Evolutionary conservation across 2,888 invertebrate genomes (phyloP), one percentile per base, ranked within the genome.

Genomic region (Aleiodes testaceus): DNA sequence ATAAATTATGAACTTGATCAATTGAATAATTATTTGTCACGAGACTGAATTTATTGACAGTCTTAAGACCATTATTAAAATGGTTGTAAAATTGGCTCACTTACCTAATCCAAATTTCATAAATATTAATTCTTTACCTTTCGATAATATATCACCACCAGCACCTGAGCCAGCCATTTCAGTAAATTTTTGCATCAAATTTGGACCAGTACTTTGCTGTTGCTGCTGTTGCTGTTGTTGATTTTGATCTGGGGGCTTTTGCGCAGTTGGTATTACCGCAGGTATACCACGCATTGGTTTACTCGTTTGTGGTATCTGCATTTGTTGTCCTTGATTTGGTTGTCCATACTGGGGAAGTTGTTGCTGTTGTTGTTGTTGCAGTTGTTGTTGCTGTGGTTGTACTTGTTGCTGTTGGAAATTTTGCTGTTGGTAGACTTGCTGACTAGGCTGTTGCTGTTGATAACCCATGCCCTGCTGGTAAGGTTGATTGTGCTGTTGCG

Each of bases 71-170:
- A 59, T 59, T 59, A 59, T 44, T 20, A 63, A 9, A 45, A 44
- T 63, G 26, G 63, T 66, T 49, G 18, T 66, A 70, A 9, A 14
- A 66, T 70, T 68, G 72, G 75, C 79, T 87, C 87, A 88, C 85
- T 88, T 88, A 84, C 95, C 94, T 81, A 96, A 91, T 79, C 96
- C 96, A 88, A 97, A 97, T 89, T 95, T 95, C 93, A 96, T 96
- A 89, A 97, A 96, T 88, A 96, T 95, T 79, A 96, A 92, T 90
- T 96, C 96, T 89, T 97, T 96, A 84, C 96, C 96, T 89, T 96
- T 96, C 85, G 96, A 95, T 81, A 96, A 91, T 80, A 96, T 95
- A 87, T 96, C 96, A 82, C 95, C 95, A 76, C 96, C 96, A 80
- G 95, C 95, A 74, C 94, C 94, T 50, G 89, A 89, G 22, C 87